Base-by-base conservation (phyloP, 1,140 invertebrate species). In the Ptiloglossa arizonensis region DNA sequence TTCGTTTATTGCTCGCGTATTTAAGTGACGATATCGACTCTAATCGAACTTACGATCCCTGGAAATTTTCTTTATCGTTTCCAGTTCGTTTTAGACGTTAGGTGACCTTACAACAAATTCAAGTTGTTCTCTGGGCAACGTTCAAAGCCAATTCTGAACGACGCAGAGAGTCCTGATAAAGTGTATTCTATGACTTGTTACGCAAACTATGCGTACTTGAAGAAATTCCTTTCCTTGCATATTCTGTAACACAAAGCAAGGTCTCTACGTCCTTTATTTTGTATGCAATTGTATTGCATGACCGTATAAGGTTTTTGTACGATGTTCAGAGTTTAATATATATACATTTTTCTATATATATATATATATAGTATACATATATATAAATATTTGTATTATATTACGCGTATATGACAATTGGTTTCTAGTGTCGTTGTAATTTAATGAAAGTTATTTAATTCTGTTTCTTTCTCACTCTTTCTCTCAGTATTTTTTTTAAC, bases 321-420 rank as follows among this genome's bases (percentile, higher is more conserved):
- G 62, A 75, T 76, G 69, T 79, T 66, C 52, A 84, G 68, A 86
- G 64, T 85, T 82, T 86, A 81, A 80, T 85, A 81, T 82, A 85
- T 79, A 84, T 63, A 71, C 66, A 72, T 41, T 64, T 68, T 80
- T 77, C 48, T 68, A 29, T 72, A 54, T 32, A 78, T 72, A 60
- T 63, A 72, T 80, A 79, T 56, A 71, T 78, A 77, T 50, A 72
- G 35, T 56, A 50, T 56, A 79, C 80, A 80, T 85, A 86, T 81
- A 81, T 69, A 72, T 76, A 79, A 54, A 71, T 79, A 84, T 69
- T 46, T 86, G 68, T 86, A 83, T 83, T 83, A 80, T 86, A 80
- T 68, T 50, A 83, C 62, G 54, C 56, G 69, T 54, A 71, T n/a
- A n/a, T 52, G 63, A 71, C 63, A 64, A 80, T 83, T 80, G 62